These are phyloP conservation scores for Pogonophryne albipinna DNA, from an alignment of 2,797 vertebrate species.

Conservation along the genomic window DNA sequence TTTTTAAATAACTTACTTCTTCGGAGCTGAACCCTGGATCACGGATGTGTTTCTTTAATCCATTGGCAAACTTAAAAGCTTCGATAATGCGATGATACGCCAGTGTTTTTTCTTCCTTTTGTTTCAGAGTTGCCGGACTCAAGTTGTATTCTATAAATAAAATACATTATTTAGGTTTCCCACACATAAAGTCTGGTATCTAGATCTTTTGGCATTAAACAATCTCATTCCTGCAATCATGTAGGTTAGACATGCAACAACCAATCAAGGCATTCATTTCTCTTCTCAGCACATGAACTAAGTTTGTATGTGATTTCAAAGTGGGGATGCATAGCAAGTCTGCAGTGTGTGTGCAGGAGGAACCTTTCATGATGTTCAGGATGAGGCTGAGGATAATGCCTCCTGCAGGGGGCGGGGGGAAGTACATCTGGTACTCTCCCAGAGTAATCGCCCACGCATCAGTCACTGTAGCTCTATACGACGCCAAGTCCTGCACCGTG, in stretches of 20 bases:
- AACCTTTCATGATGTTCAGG: conserved; percentile 92
- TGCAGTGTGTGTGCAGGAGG: conserved; percentile 1
- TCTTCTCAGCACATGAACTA: conserved; percentile 5
- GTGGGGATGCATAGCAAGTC: conserved; percentile 21
- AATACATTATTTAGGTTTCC: neutral
- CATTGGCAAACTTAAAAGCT: conserved; percentile 90
- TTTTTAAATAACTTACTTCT: conserved; percentile 57
- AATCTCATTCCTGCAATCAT: neutral
- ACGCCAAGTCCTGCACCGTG: conserved; percentile 85
- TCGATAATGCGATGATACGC: conserved; percentile 89
- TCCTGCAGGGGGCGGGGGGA: conserved; percentile 90
- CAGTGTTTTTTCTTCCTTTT: conserved; percentile 56
- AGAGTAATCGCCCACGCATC: conserved; percentile 84
- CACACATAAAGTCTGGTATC: neutral
- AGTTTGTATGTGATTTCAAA: conserved; percentile 21
- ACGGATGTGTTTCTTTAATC: conserved; percentile 79
- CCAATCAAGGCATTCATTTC: neutral
- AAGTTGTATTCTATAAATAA: conserved; percentile 86
- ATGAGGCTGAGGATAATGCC: conserved; percentile 88
- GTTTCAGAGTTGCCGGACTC: conserved; percentile 64
- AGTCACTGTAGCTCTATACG: conserved; percentile 81
- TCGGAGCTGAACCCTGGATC: conserved; percentile 81
- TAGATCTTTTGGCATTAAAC: conserved; percentile 1
- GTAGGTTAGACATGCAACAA: neutral
- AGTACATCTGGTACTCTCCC: conserved; percentile 85